A percentile compares a stretch with the other conserved stretches of the same genome.
Evolutionary conservation across 1,140 invertebrate genomes (phyloP).

Genomic region (Chironomus tepperi): DNA sequence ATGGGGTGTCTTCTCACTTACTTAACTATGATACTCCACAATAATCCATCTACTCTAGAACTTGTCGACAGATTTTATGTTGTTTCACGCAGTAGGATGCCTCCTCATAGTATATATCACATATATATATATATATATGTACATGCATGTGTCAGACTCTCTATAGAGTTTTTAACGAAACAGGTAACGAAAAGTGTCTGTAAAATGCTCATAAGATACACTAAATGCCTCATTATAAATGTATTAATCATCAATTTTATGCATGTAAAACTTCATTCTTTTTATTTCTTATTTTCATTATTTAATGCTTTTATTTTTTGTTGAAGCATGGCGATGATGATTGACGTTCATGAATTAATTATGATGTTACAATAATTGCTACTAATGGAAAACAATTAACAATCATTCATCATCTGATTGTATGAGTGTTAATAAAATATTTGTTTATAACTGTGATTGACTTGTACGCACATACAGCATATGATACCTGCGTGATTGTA

Average conservation of each 20-base stretch:
- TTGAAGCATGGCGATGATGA: not conserved
- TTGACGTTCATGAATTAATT: slow-evolving; percentile 9
- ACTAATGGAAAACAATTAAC: slow-evolving; percentile 14
- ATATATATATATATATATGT: too few relatives aligned
- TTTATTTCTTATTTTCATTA: too few relatives aligned
- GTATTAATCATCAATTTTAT: slow-evolving; percentile 20
- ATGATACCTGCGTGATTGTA: too few relatives aligned
- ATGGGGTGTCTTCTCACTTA: slow-evolving; percentile 12
- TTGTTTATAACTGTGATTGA: too few relatives aligned
- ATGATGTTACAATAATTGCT: slow-evolving; percentile 2
- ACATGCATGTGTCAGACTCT: too few relatives aligned
- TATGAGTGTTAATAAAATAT: too few relatives aligned
- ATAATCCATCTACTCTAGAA: not conserved
- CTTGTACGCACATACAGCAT: too few relatives aligned
- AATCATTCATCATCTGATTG: too few relatives aligned
- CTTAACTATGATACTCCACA: not conserved
- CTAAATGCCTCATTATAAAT: slow-evolving; percentile 23
- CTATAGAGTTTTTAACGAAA: not conserved
- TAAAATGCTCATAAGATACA: slow-evolving; percentile 16
- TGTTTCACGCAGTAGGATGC: not conserved
- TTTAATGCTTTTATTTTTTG: too few relatives aligned
- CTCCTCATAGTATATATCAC: not conserved
- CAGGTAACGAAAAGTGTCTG: slow-evolving; percentile 1
- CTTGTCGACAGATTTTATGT: slow-evolving; percentile 6
- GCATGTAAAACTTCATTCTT: not conserved